Conservation (phyloP, 2,888 invertebrate species). For the Caenorhabditis sinica region DNA sequence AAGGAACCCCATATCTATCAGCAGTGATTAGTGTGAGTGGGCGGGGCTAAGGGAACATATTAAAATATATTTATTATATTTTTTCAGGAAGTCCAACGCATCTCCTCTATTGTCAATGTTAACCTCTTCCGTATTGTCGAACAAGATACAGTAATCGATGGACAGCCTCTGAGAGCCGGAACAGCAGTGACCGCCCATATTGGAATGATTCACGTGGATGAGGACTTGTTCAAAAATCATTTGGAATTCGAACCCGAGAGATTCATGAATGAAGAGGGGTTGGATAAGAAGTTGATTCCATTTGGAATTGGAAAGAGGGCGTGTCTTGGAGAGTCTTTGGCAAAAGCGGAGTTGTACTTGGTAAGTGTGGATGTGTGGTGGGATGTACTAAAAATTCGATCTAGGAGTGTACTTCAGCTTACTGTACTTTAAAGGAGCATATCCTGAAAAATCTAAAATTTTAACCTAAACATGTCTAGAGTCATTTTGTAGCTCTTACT, state of each 20-base stretch:
- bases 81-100: constrained; percentile 66
- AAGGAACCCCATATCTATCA: constrained; percentile 49
- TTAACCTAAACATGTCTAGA: too few species aligned
- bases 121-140: constrained; percentile 58
- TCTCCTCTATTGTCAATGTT: constrained; percentile 62
- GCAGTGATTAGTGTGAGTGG: constrained; percentile 52
- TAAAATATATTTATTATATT: too few species aligned
- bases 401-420: too few species aligned
- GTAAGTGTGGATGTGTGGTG: constrained; percentile 25
- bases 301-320: constrained; percentile 70
- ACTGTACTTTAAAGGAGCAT: too few species aligned
- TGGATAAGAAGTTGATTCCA: constrained; percentile 58
- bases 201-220: constrained; percentile 66
- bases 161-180: constrained; percentile 54
- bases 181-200: constrained; percentile 65
- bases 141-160: constrained; percentile 62
- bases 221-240: constrained; percentile 58
- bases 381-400: too few species aligned
- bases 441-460: too few species aligned
- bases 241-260: constrained; percentile 44
- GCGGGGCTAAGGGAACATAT: background rate
- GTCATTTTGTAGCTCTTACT: too few species aligned
- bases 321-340: constrained; percentile 70
- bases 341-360: constrained; percentile 68
- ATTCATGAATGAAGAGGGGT: constrained; percentile 44